Percentiles rank a stretch among this genome's conserved stretches.
Evolutionary conservation across 2,113 vertebrate genomes (phyloP).

Genomic region (Pseudorasbora parva): DNA sequence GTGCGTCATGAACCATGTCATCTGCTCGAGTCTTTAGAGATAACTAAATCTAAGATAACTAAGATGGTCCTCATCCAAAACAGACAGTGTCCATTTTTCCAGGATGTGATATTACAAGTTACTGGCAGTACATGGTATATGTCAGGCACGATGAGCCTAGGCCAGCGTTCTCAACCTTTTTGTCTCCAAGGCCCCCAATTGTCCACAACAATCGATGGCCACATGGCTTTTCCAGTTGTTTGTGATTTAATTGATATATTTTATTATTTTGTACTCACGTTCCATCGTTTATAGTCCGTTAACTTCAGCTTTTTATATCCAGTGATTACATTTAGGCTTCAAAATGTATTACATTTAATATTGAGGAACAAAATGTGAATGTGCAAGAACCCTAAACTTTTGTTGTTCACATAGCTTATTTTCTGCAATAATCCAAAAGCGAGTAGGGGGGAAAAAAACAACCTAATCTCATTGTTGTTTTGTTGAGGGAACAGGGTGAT

Average conservation of each 20-base stretch:
- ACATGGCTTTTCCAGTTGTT: not conserved
- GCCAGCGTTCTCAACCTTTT: not conserved
- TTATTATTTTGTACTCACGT: not conserved
- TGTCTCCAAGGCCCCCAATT: not conserved
- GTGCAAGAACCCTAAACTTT: not conserved
- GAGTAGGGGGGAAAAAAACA: not conserved
- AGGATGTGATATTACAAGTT: constrained; percentile 13
- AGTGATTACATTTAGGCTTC: not conserved
- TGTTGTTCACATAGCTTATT: not conserved
- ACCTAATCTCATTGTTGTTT: not conserved
- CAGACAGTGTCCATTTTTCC: constrained; percentile 24
- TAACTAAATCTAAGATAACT: too few relatives aligned
- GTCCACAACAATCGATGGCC: not conserved
- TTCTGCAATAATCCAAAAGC: constrained; percentile 3
- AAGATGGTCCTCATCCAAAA: constrained; percentile 7
- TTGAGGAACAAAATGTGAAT: not conserved
- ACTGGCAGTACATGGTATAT: constrained; percentile 2
- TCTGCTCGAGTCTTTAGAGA: not conserved
- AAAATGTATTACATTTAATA: not conserved
- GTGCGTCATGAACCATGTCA: constrained; percentile 11
- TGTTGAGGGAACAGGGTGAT: not conserved
- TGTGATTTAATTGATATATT: not conserved
- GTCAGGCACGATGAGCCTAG: not conserved
- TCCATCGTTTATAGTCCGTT: not conserved
- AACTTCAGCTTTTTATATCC: not conserved